Conservation (phyloP, 2,888 invertebrate species). For the Athripsodes cinereus region DNA sequence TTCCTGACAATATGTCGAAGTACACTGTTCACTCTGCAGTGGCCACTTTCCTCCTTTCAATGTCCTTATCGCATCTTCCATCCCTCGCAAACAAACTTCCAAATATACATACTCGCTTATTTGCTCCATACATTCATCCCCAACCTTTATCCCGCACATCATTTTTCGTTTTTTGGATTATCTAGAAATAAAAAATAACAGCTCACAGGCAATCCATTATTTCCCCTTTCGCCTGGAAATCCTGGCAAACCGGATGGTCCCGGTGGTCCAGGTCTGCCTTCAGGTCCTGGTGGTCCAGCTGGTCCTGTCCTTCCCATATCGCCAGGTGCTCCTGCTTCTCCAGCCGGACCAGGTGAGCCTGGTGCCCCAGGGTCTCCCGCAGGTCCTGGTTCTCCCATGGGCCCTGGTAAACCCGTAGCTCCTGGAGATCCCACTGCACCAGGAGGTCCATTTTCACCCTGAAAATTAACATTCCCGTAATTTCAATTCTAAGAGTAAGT, state of each 20-base stretch:
- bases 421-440: conserved; percentile 66
- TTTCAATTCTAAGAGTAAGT: too few relatives aligned
- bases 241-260: conserved; percentile 70
- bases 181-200: too few relatives aligned
- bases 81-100: too few relatives aligned
- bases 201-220: conserved; percentile 65
- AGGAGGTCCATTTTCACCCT: conserved; percentile 67
- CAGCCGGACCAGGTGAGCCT: conserved; percentile 58
- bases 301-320: conserved; percentile 62
- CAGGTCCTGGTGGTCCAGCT: conserved; percentile 50
- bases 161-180: too few relatives aligned
- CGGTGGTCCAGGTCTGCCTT: conserved; percentile 55
- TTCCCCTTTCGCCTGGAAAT: conserved; percentile 73
- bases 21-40: too few relatives aligned
- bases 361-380: conserved; percentile 58
- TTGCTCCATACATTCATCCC: too few relatives aligned
- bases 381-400: conserved; percentile 55
- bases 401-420: conserved; percentile 64
- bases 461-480: too few relatives aligned
- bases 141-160: too few relatives aligned
- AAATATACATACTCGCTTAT: too few relatives aligned
- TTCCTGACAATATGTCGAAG: too few relatives aligned
- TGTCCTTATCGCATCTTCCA: too few relatives aligned
- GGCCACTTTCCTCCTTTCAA: too few relatives aligned
- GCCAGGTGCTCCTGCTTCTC: conserved; percentile 61